Evolutionary conservation across 2,888 invertebrate species (phyloP).

Genomic region (Trichogramma dendrolimi): DNA sequence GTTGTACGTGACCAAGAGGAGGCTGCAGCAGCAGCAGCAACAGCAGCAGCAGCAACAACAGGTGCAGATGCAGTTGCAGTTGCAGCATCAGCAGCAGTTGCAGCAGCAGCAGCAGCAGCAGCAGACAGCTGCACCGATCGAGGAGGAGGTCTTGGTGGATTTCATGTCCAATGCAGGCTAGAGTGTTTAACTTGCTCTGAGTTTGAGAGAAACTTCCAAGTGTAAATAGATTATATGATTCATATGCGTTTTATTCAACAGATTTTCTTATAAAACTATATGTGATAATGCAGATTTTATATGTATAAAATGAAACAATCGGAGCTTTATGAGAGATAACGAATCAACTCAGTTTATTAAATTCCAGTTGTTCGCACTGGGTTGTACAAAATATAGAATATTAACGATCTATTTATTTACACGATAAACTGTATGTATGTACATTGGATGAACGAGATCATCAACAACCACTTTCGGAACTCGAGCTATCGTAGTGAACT

Average conservation of each 20-base stretch:
- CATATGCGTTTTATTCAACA: too few species aligned
- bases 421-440: slow-evolving; percentile 21
- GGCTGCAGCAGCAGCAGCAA: slow-evolving; percentile 13
- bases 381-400: neutral
- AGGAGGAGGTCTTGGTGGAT: too few species aligned
- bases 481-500: slow-evolving; percentile 47
- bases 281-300: neutral
- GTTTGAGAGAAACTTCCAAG: neutral
- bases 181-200: too few species aligned
- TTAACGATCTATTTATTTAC: slow-evolving; percentile 26
- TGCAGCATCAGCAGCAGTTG: slow-evolving; percentile 14
- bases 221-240: too few species aligned
- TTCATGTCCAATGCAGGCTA: too few species aligned
- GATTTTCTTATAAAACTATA: neutral
- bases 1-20: slow-evolving; percentile 74
- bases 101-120: slow-evolving; percentile 5
- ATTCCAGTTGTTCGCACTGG: too few species aligned
- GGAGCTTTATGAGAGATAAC: too few species aligned
- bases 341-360: too few species aligned
- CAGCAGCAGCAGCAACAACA: slow-evolving; percentile 23
- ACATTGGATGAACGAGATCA: slow-evolving; percentile 24
- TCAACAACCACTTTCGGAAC: slow-evolving; percentile 46
- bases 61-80: slow-evolving; percentile 38
- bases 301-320: slow-evolving; percentile 2
- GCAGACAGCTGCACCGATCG: too few species aligned